Evolutionary conservation across 2,113 vertebrate species (phyloP), one percentile per base, ranked within the genome.

Genomic region (Nothobranchius kuhntae): DNA sequence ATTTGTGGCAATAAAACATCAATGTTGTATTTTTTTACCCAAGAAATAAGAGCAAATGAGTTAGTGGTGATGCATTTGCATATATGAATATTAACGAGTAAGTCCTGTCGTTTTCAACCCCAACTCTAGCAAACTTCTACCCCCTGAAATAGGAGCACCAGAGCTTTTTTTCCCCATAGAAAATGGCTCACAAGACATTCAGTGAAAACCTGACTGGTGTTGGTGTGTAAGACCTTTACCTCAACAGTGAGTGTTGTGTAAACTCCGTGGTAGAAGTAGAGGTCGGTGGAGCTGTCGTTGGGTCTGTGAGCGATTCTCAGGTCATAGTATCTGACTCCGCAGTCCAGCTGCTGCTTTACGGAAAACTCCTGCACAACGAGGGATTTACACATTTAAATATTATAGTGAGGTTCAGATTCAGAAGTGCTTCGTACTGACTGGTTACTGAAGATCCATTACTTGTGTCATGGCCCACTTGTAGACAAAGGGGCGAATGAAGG

Each of bases 231-330:
- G 36, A 6, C 30, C 14, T 35, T 83, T 78, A 94, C 93, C 93
- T 92, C 84, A 48, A 94, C 93, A 24, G 92, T 94, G 55, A 93
- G 63, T 0, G 91, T 90, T 82, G 91, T 94, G 82, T 93, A 94
- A 12, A 94, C 91, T 0, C 92, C 93, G 9, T 94, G 93, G 85
- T 92, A 92, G 88, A 94, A 94, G 83, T 93, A 93, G 2, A 94
- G 86, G 56, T 93, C 87, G 0, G 67, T 74, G 38, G 93, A 92
- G 74, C 46, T 83, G 87, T 94, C 93, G 5, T 92, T 92, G 48
- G 93, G 93, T 54, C 91, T 80, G 82, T 85, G 91, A 12, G 92
- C 93, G 2, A 94, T 93, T 42, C 93, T 90, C 72, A 94, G 85
- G 78, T 94, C 93, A 21, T 90, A 93, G 85, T 93, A 94, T 65